Conservation (phyloP, 2,797 vertebrate species). For the Myiotriccus ornatus region DNA sequence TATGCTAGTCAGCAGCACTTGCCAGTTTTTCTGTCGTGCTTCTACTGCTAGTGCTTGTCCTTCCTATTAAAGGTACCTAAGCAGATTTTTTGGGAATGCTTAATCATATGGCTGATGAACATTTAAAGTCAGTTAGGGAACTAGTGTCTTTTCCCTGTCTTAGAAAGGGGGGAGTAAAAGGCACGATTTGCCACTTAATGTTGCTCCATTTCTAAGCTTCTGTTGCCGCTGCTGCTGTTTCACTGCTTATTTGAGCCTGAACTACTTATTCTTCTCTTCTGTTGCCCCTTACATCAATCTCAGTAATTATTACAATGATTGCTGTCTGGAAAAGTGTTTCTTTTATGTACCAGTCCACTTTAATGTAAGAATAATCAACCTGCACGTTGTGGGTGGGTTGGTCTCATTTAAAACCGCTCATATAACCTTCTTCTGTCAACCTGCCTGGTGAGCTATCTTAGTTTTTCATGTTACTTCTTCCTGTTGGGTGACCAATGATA, state of each 20-base stretch:
- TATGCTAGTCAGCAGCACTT: conserved; percentile 38
- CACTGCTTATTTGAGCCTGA: not conserved
- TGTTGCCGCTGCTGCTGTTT: conserved; percentile 25
- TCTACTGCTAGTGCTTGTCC: conserved; percentile 16
- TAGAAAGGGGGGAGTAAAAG: not conserved
- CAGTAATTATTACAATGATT: not conserved
- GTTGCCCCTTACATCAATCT: not conserved
- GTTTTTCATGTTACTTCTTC: not conserved
- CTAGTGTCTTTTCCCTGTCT: not conserved
- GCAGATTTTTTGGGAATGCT: not conserved
- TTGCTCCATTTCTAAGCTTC: not conserved
- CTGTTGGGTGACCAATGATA: not conserved
- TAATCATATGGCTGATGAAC: not conserved
- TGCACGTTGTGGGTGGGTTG: not conserved
- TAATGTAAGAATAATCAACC: not conserved
- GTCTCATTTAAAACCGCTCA: not conserved
- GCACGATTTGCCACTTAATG: not conserved
- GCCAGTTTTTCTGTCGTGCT: not conserved
- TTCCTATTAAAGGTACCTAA: conserved; percentile 14
- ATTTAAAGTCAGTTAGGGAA: not conserved
- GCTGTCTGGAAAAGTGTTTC: not conserved
- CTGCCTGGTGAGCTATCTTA: not conserved
- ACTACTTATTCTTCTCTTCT: not conserved
- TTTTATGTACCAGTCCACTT: not conserved
- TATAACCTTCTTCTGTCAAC: not conserved